Conservation (phyloP, 2,888 invertebrate genomes). For the Ceriagrion tenellum region DNA sequence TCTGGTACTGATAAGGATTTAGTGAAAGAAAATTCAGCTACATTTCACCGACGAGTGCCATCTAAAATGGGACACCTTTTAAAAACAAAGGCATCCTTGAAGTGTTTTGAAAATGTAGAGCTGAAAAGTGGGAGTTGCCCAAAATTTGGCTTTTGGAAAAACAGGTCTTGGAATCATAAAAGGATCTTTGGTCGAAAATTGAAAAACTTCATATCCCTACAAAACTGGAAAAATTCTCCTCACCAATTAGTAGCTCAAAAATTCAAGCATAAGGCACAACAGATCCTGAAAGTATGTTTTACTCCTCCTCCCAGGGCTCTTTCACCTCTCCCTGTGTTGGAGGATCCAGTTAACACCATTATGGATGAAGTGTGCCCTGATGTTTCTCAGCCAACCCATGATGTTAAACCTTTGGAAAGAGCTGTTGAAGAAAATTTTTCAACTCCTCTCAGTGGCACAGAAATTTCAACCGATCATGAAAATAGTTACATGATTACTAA, state of each 20-base stretch:
- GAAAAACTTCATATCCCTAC: background rate
- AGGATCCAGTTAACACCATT: background rate
- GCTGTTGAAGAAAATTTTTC: background rate
- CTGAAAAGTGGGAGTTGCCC: background rate
- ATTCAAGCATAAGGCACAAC: background rate
- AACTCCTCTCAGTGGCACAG: background rate
- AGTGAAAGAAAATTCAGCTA: background rate
- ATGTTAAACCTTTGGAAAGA: background rate
- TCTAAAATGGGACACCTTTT: background rate
- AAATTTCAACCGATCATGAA: background rate
- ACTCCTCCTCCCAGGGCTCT: constrained; percentile 22
- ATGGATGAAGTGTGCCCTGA: background rate
- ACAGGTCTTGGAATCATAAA: background rate
- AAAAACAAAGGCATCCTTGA: background rate
- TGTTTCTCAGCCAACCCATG: background rate
- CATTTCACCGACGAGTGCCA: background rate
- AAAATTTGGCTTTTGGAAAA: constrained; percentile 38
- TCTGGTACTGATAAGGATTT: background rate
- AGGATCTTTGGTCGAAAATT: background rate
- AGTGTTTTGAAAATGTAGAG: background rate
- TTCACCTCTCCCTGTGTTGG: background rate
- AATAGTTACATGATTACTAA: background rate
- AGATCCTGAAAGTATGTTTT: background rate
- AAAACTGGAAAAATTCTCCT: background rate
- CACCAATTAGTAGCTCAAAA: background rate